A percentile compares a stretch with the other conserved stretches of the same genome.
Evolutionary conservation across 92 coral and sea anemone species (phyloP).

Genomic region (Actinernus sp.): DNA sequence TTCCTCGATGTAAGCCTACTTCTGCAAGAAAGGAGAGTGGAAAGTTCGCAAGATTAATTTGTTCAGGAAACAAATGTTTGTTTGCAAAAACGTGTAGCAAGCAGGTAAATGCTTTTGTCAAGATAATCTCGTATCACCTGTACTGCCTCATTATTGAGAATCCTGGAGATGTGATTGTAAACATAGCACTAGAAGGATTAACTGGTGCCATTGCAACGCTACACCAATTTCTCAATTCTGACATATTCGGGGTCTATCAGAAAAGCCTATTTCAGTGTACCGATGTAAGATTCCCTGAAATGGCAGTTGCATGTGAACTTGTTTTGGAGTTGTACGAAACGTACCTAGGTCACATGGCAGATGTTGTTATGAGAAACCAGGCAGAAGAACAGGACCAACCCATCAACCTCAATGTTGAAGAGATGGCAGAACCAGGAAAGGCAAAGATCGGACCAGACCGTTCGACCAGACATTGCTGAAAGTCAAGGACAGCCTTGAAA

Average conservation of each 20-base stretch:
- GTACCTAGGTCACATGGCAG: conserved; percentile 1
- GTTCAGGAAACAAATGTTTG: too few relatives aligned
- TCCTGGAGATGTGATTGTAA: conserved; percentile 6
- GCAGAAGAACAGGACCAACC: background rate
- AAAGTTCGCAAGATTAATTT: too few relatives aligned
- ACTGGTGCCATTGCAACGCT: conserved; percentile 4
- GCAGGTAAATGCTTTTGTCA: too few relatives aligned
- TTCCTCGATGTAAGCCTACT: too few relatives aligned
- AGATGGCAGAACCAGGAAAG: too few relatives aligned
- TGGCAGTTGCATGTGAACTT: background rate
- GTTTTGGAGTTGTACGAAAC: background rate
- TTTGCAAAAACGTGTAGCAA: too few relatives aligned
- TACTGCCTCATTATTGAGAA: conserved; percentile 18
- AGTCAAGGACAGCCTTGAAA: conserved; percentile 1
- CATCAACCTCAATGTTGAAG: too few relatives aligned
- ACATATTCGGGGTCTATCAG: background rate
- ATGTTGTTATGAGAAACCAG: background rate
- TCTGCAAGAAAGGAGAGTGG: too few relatives aligned
- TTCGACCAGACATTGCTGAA: background rate
- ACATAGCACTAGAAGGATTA: conserved; percentile 3
- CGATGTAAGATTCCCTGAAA: background rate
- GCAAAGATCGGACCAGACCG: too few relatives aligned
- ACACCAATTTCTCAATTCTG: conserved; percentile 5
- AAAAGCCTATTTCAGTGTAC: background rate
- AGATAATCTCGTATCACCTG: too few relatives aligned